Evolutionary conservation across 2,888 invertebrate genomes (phyloP), one percentile per base, ranked within the genome.

Genomic region (Archips xylosteana): DNA sequence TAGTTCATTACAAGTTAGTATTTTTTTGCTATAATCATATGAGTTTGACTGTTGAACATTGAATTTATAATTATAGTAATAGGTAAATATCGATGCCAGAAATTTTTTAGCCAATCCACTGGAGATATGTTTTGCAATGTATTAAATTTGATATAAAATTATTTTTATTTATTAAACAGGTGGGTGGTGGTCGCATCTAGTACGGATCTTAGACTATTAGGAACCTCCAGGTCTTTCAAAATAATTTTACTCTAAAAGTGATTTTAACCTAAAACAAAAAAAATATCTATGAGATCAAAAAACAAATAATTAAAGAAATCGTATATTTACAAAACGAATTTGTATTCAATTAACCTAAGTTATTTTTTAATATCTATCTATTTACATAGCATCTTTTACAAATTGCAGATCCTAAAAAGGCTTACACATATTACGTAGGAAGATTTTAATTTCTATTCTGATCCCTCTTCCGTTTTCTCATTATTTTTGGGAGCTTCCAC

Each of bases 401-500:
- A 45, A 15, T 34, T 62, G 62, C 8, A 72, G 72, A 67, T n/a
- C 68, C 67, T n/a, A 15, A 2, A 63, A 39, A 63, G 67, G 67
- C 72, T 68, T 23, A 15, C 2, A 8, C 23, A 8, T 9, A 54
- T 9, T 9, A 9, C 9, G 8, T 9, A 54, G 2, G 4, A 54
- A 54, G 23, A 15, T 15, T 0, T 4, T 12, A 10, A 12, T 45
- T 12, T 59, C 2, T 59, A 59, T 8, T 63, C 47, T 2, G 62
- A 39, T n/a, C 51, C 60, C 5, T 65, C 60, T 36, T 34, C 9
- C 47, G 51, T n/a, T 2, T 68, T 23, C 10, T 39, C 54, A 1
- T 54, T 23, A 42, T 45, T 61, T 49, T 47, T 47, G 23, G 49
- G 63, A 54, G 69, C 76, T 47, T 88, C 75, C 32, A 87, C 72